Evolutionary conservation across 2,888 invertebrate species (phyloP).

Genomic region (Caenorhabditis drosophilae): DNA sequence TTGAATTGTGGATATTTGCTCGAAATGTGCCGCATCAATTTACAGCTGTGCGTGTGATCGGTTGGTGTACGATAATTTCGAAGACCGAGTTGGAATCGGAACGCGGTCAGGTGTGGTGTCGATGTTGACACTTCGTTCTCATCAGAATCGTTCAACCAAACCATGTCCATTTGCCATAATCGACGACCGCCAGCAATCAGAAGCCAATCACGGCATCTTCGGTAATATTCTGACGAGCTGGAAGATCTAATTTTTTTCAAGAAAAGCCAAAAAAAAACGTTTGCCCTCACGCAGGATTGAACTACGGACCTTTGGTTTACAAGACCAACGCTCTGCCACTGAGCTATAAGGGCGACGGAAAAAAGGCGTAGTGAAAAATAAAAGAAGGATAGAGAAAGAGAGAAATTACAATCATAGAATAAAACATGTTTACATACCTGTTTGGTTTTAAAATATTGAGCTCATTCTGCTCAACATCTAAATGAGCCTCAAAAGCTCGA

Average conservation of each 20-base stretch:
- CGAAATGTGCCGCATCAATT: slow-evolving; percentile 62
- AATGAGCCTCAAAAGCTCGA: slow-evolving; percentile 59
- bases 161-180: slow-evolving; percentile 68
- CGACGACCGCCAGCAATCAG: slow-evolving; percentile 64
- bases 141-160: slow-evolving; percentile 48
- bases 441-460: slow-evolving; percentile 54
- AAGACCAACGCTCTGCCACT: slow-evolving; percentile 50
- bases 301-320: slow-evolving; percentile 50
- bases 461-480: slow-evolving; percentile 49
- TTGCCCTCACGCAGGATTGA: slow-evolving; percentile 49
- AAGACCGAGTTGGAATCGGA: slow-evolving; percentile 67
- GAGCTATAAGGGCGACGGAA: slow-evolving; percentile 52
- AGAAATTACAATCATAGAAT: too few species aligned
- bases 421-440: too few species aligned
- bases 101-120: slow-evolving; percentile 51
- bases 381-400: too few species aligned
- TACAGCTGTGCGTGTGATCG: slow-evolving; percentile 70
- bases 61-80: slow-evolving; percentile 66
- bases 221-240: slow-evolving; percentile 58
- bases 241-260: too few species aligned
- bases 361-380: too few species aligned
- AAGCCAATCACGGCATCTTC: slow-evolving; percentile 64
- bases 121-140: slow-evolving; percentile 12
- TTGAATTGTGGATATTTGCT: slow-evolving; percentile 73
- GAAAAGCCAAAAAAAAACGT: neutral